These are phyloP conservation scores for Diplogasteroides magnus DNA, from an alignment of 1,140 invertebrate genomes.

Conservation along the genomic window DNA sequence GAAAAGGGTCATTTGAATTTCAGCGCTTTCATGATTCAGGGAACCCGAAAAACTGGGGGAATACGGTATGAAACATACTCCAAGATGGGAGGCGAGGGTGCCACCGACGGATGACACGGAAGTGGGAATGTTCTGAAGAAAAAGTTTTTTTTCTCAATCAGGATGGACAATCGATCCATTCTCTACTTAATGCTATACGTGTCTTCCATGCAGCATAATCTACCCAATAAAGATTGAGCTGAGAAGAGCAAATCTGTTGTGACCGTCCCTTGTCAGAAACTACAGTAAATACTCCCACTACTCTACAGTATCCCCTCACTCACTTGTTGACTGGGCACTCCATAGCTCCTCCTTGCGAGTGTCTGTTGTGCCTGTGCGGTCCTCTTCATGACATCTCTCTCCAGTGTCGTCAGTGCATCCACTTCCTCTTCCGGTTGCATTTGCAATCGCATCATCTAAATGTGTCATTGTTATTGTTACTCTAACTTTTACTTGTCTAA, in stretches of 20 bases:
- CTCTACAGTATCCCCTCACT: slow-evolving; percentile 1
- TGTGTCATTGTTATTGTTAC: too few relatives aligned
- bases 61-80: too few relatives aligned
- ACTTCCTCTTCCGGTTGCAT: slow-evolving; percentile 22
- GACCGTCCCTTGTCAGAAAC: not conserved
- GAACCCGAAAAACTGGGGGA: too few relatives aligned
- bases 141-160: too few relatives aligned
- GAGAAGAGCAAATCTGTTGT: not conserved
- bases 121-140: too few relatives aligned
- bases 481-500: slow-evolving; percentile 13
- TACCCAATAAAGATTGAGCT: too few relatives aligned
- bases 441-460: slow-evolving; percentile 5
- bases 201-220: too few relatives aligned
- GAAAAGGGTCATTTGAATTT: not conserved
- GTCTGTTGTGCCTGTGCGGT: slow-evolving; percentile 34
- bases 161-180: too few relatives aligned
- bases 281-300: not conserved
- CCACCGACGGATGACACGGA: not conserved
- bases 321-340: not conserved
- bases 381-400: slow-evolving; percentile 31
- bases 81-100: not conserved
- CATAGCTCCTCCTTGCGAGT: slow-evolving; percentile 2
- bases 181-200: too few relatives aligned
- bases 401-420: slow-evolving; percentile 28
- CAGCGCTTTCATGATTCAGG: not conserved